Conservation (phyloP, 2,797 vertebrate species). For the Anas bahamensis region DNA sequence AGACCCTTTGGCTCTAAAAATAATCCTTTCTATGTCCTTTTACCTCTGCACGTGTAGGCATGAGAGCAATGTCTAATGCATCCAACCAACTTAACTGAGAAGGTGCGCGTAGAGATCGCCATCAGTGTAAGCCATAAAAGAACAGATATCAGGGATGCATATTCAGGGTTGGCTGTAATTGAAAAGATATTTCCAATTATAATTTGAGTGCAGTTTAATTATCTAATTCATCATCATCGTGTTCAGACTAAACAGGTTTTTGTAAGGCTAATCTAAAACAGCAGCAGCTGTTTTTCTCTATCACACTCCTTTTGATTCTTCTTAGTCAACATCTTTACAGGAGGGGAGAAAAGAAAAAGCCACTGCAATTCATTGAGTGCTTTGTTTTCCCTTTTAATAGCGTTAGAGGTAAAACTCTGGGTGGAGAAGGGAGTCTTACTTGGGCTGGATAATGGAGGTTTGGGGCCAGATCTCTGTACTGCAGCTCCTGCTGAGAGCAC, state of each 20-base stretch:
- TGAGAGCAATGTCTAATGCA: background rate
- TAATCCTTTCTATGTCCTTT: background rate
- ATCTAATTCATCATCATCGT: background rate
- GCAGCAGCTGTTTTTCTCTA: background rate
- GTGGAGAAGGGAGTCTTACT: background rate
- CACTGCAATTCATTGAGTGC: background rate
- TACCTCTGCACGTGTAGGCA: background rate
- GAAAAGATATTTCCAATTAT: background rate
- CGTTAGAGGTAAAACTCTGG: background rate
- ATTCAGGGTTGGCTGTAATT: background rate
- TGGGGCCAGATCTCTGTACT: background rate
- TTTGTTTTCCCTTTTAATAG: background rate
- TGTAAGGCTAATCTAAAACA: background rate
- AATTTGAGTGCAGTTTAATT: background rate
- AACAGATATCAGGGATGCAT: background rate
- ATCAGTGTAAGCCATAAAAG: background rate
- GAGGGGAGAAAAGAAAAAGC: background rate
- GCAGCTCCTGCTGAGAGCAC: background rate
- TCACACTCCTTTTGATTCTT: background rate
- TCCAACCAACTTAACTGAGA: background rate
- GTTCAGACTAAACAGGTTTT: background rate
- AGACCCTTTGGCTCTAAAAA: background rate
- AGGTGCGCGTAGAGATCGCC: background rate
- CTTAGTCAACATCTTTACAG: background rate
- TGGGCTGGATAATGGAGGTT: background rate